Evolutionary conservation across 1,140 invertebrate genomes (phyloP).

Genomic region (Brachionus plicatilis): DNA sequence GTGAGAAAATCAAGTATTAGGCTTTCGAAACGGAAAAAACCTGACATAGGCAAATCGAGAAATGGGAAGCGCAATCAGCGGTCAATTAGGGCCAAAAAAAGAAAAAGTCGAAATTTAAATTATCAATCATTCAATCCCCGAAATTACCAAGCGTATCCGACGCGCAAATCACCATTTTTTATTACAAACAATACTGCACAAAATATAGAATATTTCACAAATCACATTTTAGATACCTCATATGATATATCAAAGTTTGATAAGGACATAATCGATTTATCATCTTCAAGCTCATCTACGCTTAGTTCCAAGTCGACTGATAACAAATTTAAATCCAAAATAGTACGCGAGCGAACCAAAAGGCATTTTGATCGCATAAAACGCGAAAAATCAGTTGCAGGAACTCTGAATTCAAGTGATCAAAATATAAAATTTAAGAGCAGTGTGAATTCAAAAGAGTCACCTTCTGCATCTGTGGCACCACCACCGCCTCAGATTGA

Average conservation of each 20-base stretch:
- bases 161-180: conserved; percentile 1
- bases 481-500: not conserved
- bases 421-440: not conserved
- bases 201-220: conserved; percentile 13
- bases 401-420: not conserved
- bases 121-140: not conserved
- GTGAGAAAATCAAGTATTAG: not conserved
- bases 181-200: conserved; percentile 9
- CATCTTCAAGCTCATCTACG: not conserved
- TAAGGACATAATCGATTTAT: conserved; percentile 3
- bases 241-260: not conserved
- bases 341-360: not conserved
- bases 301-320: not conserved
- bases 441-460: not conserved
- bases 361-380: conserved; percentile 2
- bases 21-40: not conserved
- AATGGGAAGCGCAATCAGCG: not conserved
- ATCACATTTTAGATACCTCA: conserved; percentile 1
- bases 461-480: not conserved
- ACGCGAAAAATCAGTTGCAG: not conserved
- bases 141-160: not conserved
- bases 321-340: not conserved
- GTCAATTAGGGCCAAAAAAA: not conserved
- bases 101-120: not conserved
- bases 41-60: not conserved